Conservation (phyloP, 1,140 invertebrate genomes). For the Leptonema lineaticorne region DNA sequence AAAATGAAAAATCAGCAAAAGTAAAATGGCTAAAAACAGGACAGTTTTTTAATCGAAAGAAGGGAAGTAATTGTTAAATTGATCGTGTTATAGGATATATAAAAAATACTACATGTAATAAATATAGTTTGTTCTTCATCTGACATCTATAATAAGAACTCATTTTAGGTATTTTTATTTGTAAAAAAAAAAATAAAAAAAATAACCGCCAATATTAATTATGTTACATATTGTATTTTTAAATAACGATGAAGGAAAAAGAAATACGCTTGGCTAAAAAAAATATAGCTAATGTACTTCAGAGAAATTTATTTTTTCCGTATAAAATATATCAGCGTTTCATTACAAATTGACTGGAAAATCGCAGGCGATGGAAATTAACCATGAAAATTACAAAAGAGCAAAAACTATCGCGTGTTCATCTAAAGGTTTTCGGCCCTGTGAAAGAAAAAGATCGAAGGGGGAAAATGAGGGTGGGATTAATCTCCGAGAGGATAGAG, state of each 20-base stretch:
- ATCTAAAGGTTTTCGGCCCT: neutral
- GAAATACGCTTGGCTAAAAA: too few relatives aligned
- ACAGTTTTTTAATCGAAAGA: neutral
- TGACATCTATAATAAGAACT: too few relatives aligned
- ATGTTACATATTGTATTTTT: too few relatives aligned
- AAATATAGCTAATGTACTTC: neutral
- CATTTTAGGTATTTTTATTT: too few relatives aligned
- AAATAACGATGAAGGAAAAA: too few relatives aligned
- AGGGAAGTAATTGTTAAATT: too few relatives aligned
- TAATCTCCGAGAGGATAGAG: slow-evolving; percentile 12
- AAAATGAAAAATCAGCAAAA: neutral
- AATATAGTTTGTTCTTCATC: too few relatives aligned
- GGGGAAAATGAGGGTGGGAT: slow-evolving; percentile 11
- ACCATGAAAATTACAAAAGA: slow-evolving; percentile 1
- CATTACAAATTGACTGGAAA: neutral
- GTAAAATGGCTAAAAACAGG: neutral
- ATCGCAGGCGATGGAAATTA: neutral
- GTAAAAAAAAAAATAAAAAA: too few relatives aligned
- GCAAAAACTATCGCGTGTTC: slow-evolving; percentile 19
- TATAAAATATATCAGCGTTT: neutral
- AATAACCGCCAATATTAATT: too few relatives aligned
- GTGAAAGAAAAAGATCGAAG: neutral
- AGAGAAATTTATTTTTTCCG: neutral
- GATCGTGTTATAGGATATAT: too few relatives aligned
- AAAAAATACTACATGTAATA: too few relatives aligned